Evolutionary conservation across 2,888 invertebrate genomes (phyloP).

Genomic region (Luperina nickerlii): DNA sequence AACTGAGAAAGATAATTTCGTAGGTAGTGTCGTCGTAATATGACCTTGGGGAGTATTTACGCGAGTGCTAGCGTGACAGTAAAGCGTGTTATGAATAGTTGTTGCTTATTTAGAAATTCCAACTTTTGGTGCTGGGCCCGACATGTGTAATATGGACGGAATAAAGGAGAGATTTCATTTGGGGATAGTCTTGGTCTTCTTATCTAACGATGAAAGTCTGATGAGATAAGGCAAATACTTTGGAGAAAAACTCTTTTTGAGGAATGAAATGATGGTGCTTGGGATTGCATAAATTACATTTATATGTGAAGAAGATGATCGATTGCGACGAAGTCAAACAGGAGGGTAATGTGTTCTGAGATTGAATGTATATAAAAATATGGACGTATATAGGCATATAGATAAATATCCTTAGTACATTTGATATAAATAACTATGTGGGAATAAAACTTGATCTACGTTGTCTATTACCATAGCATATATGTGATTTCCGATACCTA

Average conservation of each 20-base stretch:
- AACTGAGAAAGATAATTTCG: conserved; percentile 62
- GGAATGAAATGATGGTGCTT: conserved; percentile 45
- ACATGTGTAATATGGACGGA: conserved; percentile 39
- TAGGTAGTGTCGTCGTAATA: conserved; percentile 48
- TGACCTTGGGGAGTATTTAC: conserved; percentile 48
- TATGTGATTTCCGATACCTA: not conserved
- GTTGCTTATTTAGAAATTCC: conserved; percentile 52
- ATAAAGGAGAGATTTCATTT: conserved; percentile 54
- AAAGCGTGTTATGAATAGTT: conserved; percentile 62
- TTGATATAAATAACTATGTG: not conserved
- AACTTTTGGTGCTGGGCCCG: conserved; percentile 41
- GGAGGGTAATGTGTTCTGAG: conserved; percentile 34
- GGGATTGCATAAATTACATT: conserved; percentile 60
- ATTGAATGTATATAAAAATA: conserved; percentile 25
- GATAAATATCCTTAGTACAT: not conserved
- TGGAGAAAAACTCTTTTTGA: conserved; percentile 47
- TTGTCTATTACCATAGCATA: not conserved
- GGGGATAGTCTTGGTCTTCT: conserved; percentile 43
- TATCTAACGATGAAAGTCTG: conserved; percentile 56
- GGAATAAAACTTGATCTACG: not conserved
- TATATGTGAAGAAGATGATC: conserved; percentile 50
- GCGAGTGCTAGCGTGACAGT: conserved; percentile 43
- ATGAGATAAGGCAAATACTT: conserved; percentile 49
- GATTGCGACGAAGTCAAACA: conserved; percentile 37
- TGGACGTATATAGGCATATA: not conserved